A percentile compares a stretch with the other conserved stretches of the same genome.
Conservation (phyloP, 2,797 vertebrate species). For the Sternarchorhynchus goeldii region DNA sequence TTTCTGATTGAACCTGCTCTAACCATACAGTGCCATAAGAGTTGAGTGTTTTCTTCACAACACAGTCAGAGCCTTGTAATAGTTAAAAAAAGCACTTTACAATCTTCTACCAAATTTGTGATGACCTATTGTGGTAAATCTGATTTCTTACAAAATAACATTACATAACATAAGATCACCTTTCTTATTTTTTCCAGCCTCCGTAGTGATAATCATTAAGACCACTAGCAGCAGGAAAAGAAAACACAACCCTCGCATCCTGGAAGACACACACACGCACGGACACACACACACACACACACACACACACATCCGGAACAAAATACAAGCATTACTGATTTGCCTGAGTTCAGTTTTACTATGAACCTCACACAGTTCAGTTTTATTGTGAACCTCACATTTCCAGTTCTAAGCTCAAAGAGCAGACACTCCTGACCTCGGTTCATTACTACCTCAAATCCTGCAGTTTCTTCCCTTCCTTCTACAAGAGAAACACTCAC, state of each 20-base stretch:
- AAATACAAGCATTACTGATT: background rate
- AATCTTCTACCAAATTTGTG: background rate
- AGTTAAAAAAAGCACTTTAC: background rate
- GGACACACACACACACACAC: conserved; percentile 16
- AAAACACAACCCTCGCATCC: conserved; percentile 80
- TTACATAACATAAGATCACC: conserved; percentile 60
- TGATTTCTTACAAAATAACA: background rate
- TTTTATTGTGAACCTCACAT: background rate
- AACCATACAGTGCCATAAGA: too few relatives aligned
- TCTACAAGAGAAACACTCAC: background rate
- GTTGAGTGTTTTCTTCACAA: too few relatives aligned
- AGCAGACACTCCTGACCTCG: background rate
- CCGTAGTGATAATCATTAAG: conserved; percentile 72
- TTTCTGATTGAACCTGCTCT: too few relatives aligned
- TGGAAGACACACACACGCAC: conserved; percentile 55
- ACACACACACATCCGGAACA: background rate
- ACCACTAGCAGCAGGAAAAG: conserved; percentile 69
- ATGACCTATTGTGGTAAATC: background rate
- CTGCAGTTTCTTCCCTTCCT: background rate
- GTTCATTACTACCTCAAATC: background rate
- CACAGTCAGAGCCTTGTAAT: background rate
- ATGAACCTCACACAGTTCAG: background rate
- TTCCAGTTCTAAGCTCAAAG: background rate
- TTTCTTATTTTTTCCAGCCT: conserved; percentile 85
- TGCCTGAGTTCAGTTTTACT: background rate